Evolutionary conservation across 2,888 invertebrate genomes (phyloP), one percentile per base, ranked within the genome.

Genomic region (Ferdinandea cuprea): DNA sequence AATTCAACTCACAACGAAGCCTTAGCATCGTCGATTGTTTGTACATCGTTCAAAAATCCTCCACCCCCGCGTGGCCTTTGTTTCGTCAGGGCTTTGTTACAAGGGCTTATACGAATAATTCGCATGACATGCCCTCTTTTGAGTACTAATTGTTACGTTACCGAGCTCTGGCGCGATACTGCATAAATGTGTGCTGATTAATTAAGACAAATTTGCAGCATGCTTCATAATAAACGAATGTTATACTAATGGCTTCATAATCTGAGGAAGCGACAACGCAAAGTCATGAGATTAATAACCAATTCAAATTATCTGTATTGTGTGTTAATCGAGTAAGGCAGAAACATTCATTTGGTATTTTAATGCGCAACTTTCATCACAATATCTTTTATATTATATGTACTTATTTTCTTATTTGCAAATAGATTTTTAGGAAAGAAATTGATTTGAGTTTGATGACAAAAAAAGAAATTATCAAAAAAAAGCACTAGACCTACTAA

Each of bases 131-230:
- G 81, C 77, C 71, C 68, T 83, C 48, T 8, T 71, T 83, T 71
- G 56, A 83, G 69, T 61, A 83, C 72, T 83, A 77, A 83, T 83
- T 83, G 81, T 71, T 77, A 66, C 54, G 81, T 71, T 77, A 66
- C 54, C 59, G 81, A 77, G 65, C 72, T 72, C 17, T 77, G 71
- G 66, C 54, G 66, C 54, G 48, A 54, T 71, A 83, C 61, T 83
- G 81, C 68, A 66, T 77, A 83, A 77, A 83, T 83, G 77, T 77
- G 66, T 48, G 77, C 59, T 66, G 61, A 72, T 83, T 83, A 83
- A 81, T 77, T 77, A 81, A 61, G 71, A 48, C 71, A 83, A 25
- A 25, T 25, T 25, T 25, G 25, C n/a, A 25, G 5, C 25, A 25
- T 25, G 5, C 25, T 25, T 77, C 71, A 17, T 32, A 28, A 52